Evolutionary conservation across 53 echinoderm and acorn worm species (phyloP).

Genomic region (Patiria pectinifera): DNA sequence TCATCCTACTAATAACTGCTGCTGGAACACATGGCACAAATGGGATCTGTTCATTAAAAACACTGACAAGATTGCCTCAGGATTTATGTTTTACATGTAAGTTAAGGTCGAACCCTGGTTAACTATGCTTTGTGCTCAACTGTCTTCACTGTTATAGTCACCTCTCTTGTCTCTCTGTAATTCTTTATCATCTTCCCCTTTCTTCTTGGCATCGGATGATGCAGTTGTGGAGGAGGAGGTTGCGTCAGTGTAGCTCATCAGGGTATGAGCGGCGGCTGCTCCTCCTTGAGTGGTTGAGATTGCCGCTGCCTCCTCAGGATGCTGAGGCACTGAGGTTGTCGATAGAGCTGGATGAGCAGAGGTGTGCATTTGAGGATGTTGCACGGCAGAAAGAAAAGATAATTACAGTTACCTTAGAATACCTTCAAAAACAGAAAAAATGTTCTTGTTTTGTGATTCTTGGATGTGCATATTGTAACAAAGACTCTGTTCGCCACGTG

Average conservation of each 20-base stretch:
- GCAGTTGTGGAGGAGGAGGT: constrained; percentile 24
- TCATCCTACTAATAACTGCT: too few species aligned
- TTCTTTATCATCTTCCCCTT: background rate
- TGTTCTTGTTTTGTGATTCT: too few species aligned
- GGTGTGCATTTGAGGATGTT: background rate
- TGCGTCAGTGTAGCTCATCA: constrained; percentile 22
- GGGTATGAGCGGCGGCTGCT: background rate
- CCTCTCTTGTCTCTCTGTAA: background rate
- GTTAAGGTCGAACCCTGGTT: too few species aligned
- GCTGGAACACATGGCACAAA: too few species aligned
- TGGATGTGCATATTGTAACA: too few species aligned
- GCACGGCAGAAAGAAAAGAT: background rate
- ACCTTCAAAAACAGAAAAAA: too few species aligned
- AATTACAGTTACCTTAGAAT: background rate
- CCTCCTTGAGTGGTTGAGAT: background rate
- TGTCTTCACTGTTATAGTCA: background rate
- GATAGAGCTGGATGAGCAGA: background rate
- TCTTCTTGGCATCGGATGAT: constrained; percentile 24
- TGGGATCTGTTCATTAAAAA: too few species aligned
- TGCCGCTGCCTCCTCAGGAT: background rate
- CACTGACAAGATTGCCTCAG: too few species aligned
- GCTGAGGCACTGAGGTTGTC: background rate
- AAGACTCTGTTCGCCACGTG: too few species aligned
- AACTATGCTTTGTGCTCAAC: too few species aligned
- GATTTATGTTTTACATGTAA: too few species aligned